phyloP scores from a whole-genome alignment of 2,113 vertebrate genomes.

The Parus major region DNA sequence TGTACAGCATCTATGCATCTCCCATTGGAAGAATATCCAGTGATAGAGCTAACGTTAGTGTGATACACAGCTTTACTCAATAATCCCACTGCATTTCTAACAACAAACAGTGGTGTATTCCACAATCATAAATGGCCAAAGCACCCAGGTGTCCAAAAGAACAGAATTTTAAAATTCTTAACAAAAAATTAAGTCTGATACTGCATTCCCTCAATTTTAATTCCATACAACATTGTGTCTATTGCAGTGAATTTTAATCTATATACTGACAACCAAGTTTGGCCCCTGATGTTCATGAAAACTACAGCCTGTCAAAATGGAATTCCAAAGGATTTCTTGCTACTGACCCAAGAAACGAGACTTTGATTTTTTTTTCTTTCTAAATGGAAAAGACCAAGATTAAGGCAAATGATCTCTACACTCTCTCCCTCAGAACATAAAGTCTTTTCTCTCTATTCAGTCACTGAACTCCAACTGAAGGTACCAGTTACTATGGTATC shows the following conservation, averaged over 20 bases:
- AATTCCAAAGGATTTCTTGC: not conserved
- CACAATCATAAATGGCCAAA: not conserved
- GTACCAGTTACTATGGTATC: constrained; percentile 21
- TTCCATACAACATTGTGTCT: not conserved
- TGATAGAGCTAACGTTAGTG: constrained; percentile 59
- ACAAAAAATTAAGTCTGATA: not conserved
- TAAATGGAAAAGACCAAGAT: not conserved
- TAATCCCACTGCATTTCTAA: constrained; percentile 32
- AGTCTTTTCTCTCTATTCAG: constrained; percentile 11
- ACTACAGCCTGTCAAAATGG: not conserved
- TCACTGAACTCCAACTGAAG: not conserved
- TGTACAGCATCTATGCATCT: constrained; percentile 71
- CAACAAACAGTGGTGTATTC: constrained; percentile 30
- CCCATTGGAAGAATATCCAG: constrained; percentile 76
- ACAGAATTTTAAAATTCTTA: not conserved
- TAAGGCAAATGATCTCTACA: not conserved
- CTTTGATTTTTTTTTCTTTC: not conserved
- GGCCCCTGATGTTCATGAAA: not conserved
- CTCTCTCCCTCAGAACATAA: not conserved
- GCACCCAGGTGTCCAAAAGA: not conserved
- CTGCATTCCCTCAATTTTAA: not conserved
- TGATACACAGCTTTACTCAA: constrained; percentile 59
- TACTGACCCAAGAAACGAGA: not conserved
- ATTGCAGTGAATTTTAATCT: not conserved
- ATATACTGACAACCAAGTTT: not conserved